phyloP scores from a whole-genome alignment of 2,113 vertebrate species.

The Oophaga pumilio region DNA sequence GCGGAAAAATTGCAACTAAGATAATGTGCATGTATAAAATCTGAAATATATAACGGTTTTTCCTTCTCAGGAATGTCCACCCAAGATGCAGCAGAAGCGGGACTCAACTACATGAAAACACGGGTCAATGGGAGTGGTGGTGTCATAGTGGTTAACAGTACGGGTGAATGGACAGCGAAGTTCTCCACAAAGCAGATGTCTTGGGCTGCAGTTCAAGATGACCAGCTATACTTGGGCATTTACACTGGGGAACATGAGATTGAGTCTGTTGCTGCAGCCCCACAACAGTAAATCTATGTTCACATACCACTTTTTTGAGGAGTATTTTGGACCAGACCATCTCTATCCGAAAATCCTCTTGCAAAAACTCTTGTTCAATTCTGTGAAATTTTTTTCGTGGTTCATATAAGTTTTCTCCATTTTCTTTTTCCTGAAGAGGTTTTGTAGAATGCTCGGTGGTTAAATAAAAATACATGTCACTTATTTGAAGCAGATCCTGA shows the following conservation, averaged over 20 bases:
- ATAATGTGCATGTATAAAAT: not conserved
- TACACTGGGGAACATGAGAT: constrained; percentile 65
- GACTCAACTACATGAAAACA: constrained; percentile 83
- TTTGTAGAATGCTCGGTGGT: too few relatives aligned
- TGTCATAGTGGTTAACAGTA: constrained; percentile 79
- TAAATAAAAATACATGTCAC: too few relatives aligned
- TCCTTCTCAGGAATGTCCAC: constrained; percentile 78
- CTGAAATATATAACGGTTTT: not conserved
- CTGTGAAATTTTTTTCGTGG: too few relatives aligned
- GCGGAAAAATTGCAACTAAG: not conserved
- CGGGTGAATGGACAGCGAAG: constrained; percentile 82
- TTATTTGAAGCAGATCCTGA: too few relatives aligned
- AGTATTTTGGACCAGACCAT: too few relatives aligned
- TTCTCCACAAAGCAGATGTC: constrained; percentile 84
- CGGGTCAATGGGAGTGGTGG: constrained; percentile 80
- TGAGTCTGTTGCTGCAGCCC: constrained; percentile 47
- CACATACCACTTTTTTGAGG: too few relatives aligned
- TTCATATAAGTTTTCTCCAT: too few relatives aligned
- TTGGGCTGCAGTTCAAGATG: constrained; percentile 83
- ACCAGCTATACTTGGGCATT: constrained; percentile 77
- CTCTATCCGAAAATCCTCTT: too few relatives aligned
- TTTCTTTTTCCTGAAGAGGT: too few relatives aligned
- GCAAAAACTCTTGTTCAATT: too few relatives aligned
- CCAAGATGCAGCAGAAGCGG: constrained; percentile 78
- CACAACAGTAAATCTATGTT: not conserved